These are phyloP conservation scores for Drosophila heteroneura DNA, from an alignment of 2,888 invertebrate genomes.

Conservation along the genomic window DNA sequence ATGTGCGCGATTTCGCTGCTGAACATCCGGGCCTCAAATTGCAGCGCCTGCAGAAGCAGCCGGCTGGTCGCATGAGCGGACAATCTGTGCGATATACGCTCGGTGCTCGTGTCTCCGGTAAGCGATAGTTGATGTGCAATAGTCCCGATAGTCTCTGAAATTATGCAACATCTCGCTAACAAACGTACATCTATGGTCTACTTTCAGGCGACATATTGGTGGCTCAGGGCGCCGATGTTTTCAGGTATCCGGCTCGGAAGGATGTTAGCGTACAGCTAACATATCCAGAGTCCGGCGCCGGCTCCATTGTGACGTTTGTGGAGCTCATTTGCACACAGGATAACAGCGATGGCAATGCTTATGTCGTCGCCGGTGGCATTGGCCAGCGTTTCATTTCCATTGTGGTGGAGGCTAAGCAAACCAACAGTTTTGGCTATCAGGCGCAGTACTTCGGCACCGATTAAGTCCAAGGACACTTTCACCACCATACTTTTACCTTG, in stretches of 20 bases:
- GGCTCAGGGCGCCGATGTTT: conserved; percentile 78
- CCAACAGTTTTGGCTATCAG: conserved; percentile 79
- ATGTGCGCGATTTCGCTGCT: conserved; percentile 73
- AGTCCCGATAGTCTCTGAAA: neutral
- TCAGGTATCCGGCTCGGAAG: conserved; percentile 68
- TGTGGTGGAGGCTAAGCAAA: conserved; percentile 81
- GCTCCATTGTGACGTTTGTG: conserved; percentile 78
- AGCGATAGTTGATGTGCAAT: conserved; percentile 32
- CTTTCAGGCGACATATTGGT: conserved; percentile 80
- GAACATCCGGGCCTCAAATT: conserved; percentile 75
- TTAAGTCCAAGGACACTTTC: conserved; percentile 25
- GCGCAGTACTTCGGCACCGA: conserved; percentile 77
- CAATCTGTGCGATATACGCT: conserved; percentile 78
- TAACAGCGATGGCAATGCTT: conserved; percentile 80
- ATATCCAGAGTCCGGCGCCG: conserved; percentile 80
- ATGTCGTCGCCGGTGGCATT: conserved; percentile 83
- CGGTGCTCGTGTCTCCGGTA: conserved; percentile 78
- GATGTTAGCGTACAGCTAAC: conserved; percentile 81
- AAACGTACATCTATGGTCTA: conserved; percentile 10
- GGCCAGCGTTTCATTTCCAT: conserved; percentile 82
- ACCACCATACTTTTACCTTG: neutral
- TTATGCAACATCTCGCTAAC: conserved; percentile 12
- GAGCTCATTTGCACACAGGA: conserved; percentile 80
- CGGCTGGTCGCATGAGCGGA: conserved; percentile 30
- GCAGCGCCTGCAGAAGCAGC: conserved; percentile 66